Conservation (phyloP, 2,888 invertebrate genomes). For the Drosophila picticornis region DNA sequence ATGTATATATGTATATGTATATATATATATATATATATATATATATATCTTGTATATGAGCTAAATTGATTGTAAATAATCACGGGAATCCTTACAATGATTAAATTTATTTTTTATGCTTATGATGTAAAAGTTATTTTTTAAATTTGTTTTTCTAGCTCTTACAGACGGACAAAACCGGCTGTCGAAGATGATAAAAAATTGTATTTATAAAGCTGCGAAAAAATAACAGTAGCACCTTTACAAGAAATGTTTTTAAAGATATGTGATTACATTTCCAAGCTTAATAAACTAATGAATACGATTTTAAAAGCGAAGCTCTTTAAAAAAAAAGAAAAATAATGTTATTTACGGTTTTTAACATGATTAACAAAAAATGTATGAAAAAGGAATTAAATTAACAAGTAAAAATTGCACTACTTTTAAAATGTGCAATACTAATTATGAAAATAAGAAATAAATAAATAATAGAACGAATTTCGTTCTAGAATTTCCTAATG, state of each 20-base stretch:
- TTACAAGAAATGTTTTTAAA: background rate
- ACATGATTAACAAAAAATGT: background rate
- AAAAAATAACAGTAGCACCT: background rate
- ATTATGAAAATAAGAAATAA: background rate
- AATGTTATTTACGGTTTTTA: background rate
- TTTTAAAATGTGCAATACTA: background rate
- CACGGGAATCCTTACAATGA: background rate
- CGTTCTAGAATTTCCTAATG: background rate
- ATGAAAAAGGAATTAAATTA: background rate
- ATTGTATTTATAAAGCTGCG: background rate
- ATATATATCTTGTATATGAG: background rate
- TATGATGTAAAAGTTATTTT: background rate
- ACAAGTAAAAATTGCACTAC: background rate
- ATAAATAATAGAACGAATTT: no score
- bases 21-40: no score
- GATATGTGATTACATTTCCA: background rate
- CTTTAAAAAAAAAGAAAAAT: background rate
- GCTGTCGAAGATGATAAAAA: background rate
- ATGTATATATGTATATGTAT: no score
- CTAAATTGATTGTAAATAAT: background rate
- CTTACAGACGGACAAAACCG: background rate
- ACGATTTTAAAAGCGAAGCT: background rate
- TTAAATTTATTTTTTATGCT: background rate
- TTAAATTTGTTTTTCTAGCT: background rate
- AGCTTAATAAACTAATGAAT: background rate